These are phyloP conservation scores for Zoanthus gigantus DNA, from an alignment of 92 coral and sea anemone species.

Conservation along the genomic window DNA sequence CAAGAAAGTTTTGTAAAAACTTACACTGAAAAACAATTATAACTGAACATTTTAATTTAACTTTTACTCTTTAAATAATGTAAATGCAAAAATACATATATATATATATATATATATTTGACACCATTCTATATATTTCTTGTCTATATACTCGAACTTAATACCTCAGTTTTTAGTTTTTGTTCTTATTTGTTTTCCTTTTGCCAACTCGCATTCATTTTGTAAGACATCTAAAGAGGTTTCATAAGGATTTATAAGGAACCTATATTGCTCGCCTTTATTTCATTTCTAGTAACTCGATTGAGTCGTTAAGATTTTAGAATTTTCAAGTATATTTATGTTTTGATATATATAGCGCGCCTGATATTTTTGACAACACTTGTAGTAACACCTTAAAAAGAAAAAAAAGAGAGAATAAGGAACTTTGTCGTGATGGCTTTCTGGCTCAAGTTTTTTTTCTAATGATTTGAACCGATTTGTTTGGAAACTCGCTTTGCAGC, in stretches of 20 bases:
- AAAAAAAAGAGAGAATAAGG: neutral
- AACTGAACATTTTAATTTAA: too few relatives aligned
- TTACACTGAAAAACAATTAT: too few relatives aligned
- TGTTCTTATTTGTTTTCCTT: neutral
- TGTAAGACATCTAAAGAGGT: neutral
- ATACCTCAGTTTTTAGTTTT: too few relatives aligned
- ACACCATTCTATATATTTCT: too few relatives aligned
- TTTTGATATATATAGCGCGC: neutral
- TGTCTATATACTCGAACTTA: too few relatives aligned
- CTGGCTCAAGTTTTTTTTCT: neutral
- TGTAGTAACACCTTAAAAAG: neutral
- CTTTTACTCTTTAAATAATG: too few relatives aligned
- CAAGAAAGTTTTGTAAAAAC: neutral
- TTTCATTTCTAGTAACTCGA: neutral
- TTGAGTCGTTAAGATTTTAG: neutral
- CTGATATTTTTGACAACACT: neutral
- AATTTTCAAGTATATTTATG: neutral
- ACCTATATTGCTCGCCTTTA: neutral
- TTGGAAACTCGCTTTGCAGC: slow-evolving; percentile 25
- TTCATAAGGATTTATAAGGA: neutral
- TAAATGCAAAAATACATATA: too few relatives aligned
- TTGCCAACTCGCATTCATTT: neutral
- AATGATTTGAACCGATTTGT: neutral
- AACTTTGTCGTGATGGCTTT: neutral
- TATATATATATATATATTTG: too few relatives aligned